Evolutionary conservation across 2,888 invertebrate species (phyloP).

Genomic region (Pristionchus arcanus): DNA sequence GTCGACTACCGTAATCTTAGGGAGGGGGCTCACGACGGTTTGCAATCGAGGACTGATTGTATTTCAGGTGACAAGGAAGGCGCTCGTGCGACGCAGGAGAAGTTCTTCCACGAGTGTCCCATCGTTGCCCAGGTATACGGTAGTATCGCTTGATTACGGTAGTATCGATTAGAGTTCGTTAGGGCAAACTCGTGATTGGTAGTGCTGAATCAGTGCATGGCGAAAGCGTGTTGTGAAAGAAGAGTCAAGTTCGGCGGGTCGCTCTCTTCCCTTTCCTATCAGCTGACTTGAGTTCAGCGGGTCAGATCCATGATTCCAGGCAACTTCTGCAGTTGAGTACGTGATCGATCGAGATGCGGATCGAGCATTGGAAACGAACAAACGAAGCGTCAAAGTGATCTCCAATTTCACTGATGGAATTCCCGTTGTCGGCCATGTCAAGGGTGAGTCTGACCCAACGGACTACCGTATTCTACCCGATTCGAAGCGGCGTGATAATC

Average conservation of each 20-base stretch:
- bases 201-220: background rate
- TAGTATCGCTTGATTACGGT: background rate
- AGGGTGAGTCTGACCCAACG: constrained; percentile 9
- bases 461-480: background rate
- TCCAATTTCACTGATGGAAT: constrained; percentile 55
- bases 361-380: constrained; percentile 18
- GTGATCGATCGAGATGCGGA: constrained; percentile 48
- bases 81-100: constrained; percentile 49
- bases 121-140: constrained; percentile 48
- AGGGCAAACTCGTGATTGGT: background rate
- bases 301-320: constrained; percentile 43
- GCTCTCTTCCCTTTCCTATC: background rate
- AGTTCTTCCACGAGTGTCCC: constrained; percentile 54
- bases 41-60: constrained; percentile 5
- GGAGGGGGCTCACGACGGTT: background rate
- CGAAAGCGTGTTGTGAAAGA: background rate
- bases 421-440: constrained; percentile 53
- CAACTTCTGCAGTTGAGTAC: constrained; percentile 48
- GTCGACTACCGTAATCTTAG: background rate
- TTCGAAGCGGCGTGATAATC: background rate
- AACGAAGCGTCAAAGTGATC: constrained; percentile 47
- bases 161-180: background rate
- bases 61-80: constrained; percentile 48
- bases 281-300: constrained; percentile 11
- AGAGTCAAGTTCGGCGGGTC: background rate